phyloP scores from a whole-genome alignment of 2,888 invertebrate genomes.

The Leptinotarsa rubiginosa region DNA sequence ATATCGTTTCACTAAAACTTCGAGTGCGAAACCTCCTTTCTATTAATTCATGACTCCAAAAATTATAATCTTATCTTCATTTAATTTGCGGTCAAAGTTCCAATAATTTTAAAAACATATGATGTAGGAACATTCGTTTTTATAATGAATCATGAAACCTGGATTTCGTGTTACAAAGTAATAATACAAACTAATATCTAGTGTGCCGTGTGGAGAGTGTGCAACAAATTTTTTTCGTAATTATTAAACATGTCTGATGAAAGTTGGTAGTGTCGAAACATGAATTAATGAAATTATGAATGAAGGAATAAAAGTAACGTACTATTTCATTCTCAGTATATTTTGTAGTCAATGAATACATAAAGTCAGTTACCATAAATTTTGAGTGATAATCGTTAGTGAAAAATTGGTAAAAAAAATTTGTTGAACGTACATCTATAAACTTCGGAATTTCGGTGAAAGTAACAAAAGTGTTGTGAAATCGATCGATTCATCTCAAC shows the following conservation, averaged over 20 bases:
- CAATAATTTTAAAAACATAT: not conserved
- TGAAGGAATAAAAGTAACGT: not conserved
- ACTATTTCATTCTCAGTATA: too few species aligned
- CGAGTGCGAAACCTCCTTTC: not conserved
- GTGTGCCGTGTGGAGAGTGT: not conserved
- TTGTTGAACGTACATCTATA: too few species aligned
- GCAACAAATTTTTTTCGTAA: not conserved
- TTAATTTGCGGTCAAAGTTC: not conserved
- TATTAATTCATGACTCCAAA: not conserved
- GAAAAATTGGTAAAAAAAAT: too few species aligned
- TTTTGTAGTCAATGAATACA: too few species aligned
- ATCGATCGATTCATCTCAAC: too few species aligned
- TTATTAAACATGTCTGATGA: not conserved
- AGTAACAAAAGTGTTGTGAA: too few species aligned
- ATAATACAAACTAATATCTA: not conserved
- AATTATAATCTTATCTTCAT: constrained; percentile 4
- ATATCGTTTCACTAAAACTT: too few species aligned
- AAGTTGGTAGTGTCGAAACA: not conserved
- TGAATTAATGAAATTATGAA: not conserved
- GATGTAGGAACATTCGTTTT: not conserved
- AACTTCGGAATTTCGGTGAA: too few species aligned
- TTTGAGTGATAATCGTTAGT: too few species aligned
- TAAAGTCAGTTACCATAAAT: too few species aligned
- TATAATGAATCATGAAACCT: constrained; percentile 15
- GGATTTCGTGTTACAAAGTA: constrained; percentile 4